Percentiles rank a stretch among this genome's conserved stretches.
phyloP scores from a whole-genome alignment of 2,888 invertebrate species.

The Xanthostigma xanthostigma region DNA sequence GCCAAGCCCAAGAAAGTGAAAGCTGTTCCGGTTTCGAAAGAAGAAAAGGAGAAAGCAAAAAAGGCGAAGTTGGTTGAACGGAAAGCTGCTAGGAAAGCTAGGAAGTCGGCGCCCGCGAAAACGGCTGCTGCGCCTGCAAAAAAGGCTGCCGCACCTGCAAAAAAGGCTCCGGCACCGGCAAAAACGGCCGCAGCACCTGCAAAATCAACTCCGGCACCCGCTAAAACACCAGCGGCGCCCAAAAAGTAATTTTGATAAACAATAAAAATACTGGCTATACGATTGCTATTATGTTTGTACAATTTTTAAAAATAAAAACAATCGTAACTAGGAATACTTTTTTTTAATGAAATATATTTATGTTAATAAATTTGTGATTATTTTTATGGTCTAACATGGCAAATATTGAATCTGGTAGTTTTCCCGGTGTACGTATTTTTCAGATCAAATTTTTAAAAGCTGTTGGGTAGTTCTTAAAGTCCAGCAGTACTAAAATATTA shows the following conservation, averaged over 20 bases:
- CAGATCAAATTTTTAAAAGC: no score
- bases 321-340: neutral
- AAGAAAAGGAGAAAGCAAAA: conserved; percentile 2
- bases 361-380: no score
- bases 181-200: conserved; percentile 18
- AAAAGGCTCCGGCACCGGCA: conserved; percentile 8
- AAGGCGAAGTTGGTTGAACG: conserved; percentile 5
- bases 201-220: conserved; percentile 11
- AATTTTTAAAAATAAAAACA: neutral
- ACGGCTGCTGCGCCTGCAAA: conserved; percentile 10
- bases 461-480: no score
- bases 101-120: neutral
- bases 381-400: no score
- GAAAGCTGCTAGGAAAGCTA: conserved; percentile 5
- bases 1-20: conserved; percentile 35
- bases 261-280: neutral
- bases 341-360: neutral
- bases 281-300: neutral
- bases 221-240: conserved; percentile 17
- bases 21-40: conserved; percentile 30
- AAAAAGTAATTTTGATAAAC: conserved; percentile 21
- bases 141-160: conserved; percentile 9
- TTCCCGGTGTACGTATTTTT: no score
- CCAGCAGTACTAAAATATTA: no score
- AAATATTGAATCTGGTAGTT: no score